Percentiles rank a stretch among this genome's conserved stretches.
Evolutionary conservation across 2,113 vertebrate genomes (phyloP).

Genomic region (Esox niger): DNA sequence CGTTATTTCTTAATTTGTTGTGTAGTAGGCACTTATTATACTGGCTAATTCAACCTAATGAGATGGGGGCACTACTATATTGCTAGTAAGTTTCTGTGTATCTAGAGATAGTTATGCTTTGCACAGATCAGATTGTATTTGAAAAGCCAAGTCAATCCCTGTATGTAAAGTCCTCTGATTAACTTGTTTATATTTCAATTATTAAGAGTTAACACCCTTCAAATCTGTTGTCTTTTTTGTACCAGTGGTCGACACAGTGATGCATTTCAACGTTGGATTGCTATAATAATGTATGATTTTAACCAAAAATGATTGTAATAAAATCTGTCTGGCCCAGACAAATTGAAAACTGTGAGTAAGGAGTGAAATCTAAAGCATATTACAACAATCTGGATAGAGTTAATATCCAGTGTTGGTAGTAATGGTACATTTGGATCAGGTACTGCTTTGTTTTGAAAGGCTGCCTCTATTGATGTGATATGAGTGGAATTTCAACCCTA

Average conservation of each 20-base stretch:
- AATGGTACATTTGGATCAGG: slow-evolving; percentile 7
- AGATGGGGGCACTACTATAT: slow-evolving; percentile 2
- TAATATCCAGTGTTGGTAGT: too few relatives aligned
- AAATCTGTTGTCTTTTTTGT: neutral
- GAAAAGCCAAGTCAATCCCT: too few relatives aligned
- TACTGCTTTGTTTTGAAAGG: slow-evolving; percentile 12
- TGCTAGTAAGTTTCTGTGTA: neutral
- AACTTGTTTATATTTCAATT: too few relatives aligned
- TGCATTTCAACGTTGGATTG: too few relatives aligned
- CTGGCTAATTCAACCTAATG: too few relatives aligned
- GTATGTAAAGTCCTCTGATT: too few relatives aligned
- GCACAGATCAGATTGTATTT: too few relatives aligned
- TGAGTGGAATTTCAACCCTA: neutral
- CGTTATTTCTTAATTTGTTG: too few relatives aligned
- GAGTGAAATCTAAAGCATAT: neutral
- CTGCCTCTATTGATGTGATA: neutral
- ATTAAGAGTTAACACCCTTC: too few relatives aligned
- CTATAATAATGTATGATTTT: neutral
- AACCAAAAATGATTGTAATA: neutral
- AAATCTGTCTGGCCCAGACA: neutral
- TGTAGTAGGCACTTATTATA: too few relatives aligned
- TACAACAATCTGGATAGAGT: too few relatives aligned
- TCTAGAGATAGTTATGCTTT: too few relatives aligned
- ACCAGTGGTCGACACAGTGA: slow-evolving; percentile 56
- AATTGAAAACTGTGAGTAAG: neutral